Conservation (phyloP, 1,140 invertebrate species). For the Drosophila mojavensis region DNA sequence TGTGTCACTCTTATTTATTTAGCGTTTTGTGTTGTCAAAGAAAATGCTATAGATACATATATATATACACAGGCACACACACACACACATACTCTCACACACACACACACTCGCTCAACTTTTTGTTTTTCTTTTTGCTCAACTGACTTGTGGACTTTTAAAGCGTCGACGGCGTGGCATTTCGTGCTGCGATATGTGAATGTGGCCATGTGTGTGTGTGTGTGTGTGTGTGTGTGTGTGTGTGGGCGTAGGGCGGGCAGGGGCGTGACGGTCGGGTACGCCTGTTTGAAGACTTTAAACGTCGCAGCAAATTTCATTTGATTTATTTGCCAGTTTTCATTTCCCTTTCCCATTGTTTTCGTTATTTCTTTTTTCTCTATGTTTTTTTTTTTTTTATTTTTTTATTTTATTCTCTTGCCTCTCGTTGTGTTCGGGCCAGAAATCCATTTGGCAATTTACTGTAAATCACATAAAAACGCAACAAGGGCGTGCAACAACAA, state of each 20-base stretch:
- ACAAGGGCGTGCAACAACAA: conserved; percentile 31
- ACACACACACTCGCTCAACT: conserved; percentile 3
- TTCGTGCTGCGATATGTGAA: not conserved
- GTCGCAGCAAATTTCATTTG: conserved; percentile 78
- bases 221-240: not conserved
- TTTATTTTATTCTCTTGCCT: not conserved
- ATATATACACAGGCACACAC: conserved; percentile 16
- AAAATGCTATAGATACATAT: conserved; percentile 74
- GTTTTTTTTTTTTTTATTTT: not conserved
- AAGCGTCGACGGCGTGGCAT: conserved; percentile 17
- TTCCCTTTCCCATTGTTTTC: conserved; percentile 26
- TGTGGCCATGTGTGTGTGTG: not conserved
- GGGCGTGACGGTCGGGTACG: not conserved
- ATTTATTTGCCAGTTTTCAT: conserved; percentile 79
- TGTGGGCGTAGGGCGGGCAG: no score
- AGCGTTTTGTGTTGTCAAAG: conserved; percentile 70
- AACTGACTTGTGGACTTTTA: conserved; percentile 50
- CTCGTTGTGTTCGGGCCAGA: conserved; percentile 5
- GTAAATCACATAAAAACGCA: conserved; percentile 54
- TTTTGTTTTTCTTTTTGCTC: conserved; percentile 48
- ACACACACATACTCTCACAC: conserved; percentile 19
- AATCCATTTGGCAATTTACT: conserved; percentile 57
- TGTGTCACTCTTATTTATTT: conserved; percentile 24
- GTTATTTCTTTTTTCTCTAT: not conserved
- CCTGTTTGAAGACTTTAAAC: conserved; percentile 22